phyloP scores from a whole-genome alignment of 2,888 invertebrate species.

The Neuroscelio doddi region DNA sequence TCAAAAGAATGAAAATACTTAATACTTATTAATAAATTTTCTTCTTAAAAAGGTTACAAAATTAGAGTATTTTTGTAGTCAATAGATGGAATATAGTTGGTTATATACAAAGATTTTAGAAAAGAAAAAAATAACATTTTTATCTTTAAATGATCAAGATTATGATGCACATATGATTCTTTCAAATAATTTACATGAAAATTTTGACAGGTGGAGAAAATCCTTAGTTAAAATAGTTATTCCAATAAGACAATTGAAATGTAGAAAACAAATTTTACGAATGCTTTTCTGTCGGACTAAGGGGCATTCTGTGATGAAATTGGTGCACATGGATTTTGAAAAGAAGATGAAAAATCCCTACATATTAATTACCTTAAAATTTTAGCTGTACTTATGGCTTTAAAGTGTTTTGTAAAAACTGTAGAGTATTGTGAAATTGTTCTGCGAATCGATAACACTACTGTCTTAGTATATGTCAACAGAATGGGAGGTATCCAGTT shows the following conservation, averaged over 20 bases:
- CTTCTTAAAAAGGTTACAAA: slow-evolving; percentile 3
- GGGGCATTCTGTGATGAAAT: slow-evolving; percentile 21
- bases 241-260: slow-evolving; percentile 8
- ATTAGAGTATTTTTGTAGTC: slow-evolving; percentile 23
- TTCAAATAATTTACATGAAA: background rate
- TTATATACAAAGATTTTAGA: slow-evolving; percentile 25
- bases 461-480: no score
- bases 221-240: slow-evolving; percentile 2
- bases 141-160: slow-evolving; percentile 13
- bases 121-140: slow-evolving; percentile 20
- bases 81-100: slow-evolving; percentile 26
- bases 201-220: slow-evolving; percentile 21
- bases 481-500: slow-evolving; percentile 47
- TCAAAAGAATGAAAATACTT: slow-evolving; percentile 11
- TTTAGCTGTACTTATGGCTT: slow-evolving; percentile 20
- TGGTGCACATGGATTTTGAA: slow-evolving; percentile 34
- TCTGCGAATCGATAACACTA: slow-evolving; percentile 41
- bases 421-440: slow-evolving; percentile 28
- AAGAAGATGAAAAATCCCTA: background rate
- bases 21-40: slow-evolving; percentile 1
- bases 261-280: slow-evolving; percentile 30
- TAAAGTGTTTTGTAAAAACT: slow-evolving; percentile 23
- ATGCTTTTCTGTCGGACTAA: slow-evolving; percentile 36
- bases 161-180: slow-evolving; percentile 18
- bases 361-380: slow-evolving; percentile 15